Conservation (phyloP, 2,797 vertebrate genomes). For the Phataginus tetradactyla region DNA sequence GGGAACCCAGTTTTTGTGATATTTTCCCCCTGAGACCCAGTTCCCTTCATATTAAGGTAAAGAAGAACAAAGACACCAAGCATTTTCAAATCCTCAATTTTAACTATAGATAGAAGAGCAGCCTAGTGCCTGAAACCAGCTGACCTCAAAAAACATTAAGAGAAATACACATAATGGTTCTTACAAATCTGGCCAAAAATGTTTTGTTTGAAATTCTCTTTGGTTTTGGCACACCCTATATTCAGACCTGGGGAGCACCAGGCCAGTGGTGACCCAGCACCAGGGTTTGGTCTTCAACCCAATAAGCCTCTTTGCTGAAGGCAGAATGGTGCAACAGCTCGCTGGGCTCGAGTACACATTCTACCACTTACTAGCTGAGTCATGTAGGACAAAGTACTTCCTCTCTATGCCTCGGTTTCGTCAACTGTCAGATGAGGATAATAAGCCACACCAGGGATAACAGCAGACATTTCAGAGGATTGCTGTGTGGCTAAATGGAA, state of each 20-base stretch:
- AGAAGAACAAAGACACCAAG: not conserved
- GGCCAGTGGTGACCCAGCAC: not conserved
- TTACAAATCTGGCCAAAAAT: not conserved
- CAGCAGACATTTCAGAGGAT: not conserved
- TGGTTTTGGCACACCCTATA: not conserved
- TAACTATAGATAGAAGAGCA: not conserved
- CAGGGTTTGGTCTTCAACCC: not conserved
- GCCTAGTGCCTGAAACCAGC: not conserved
- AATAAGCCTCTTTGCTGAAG: not conserved
- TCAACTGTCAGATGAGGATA: not conserved
- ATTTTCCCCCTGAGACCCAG: not conserved
- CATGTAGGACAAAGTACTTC: not conserved
- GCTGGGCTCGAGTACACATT: not conserved
- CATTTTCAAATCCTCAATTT: not conserved
- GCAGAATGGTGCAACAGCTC: not conserved
- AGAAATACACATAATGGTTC: not conserved
- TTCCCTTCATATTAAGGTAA: not conserved
- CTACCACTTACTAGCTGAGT: not conserved
- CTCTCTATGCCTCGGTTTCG: not conserved
- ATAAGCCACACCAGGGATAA: not conserved
- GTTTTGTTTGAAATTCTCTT: constrained; percentile 8
- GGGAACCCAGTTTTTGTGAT: not conserved
- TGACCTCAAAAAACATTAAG: not conserved
- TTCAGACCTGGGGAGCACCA: not conserved
- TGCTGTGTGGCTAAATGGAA: not conserved